Percentiles rank a stretch among this genome's conserved stretches.
Evolutionary conservation across 1,140 invertebrate genomes (phyloP).

Genomic region (Rhyzopertha dominica): DNA sequence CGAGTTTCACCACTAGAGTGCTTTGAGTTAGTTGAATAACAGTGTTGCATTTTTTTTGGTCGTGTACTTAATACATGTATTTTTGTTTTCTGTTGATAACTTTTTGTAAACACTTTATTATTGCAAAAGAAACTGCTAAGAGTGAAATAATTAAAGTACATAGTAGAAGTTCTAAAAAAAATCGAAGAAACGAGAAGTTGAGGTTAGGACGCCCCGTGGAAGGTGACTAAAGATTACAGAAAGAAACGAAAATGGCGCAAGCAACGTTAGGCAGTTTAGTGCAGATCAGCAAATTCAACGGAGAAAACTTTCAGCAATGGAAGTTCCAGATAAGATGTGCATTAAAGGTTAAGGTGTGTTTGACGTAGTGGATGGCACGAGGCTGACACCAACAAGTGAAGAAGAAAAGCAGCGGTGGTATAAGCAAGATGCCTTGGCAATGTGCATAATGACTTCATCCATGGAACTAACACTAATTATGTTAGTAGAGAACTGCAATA

Average conservation of each 20-base stretch:
- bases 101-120: too few relatives aligned
- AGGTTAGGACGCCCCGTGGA: neutral
- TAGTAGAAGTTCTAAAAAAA: too few relatives aligned
- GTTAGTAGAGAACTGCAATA: constrained; percentile 38
- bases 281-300: constrained; percentile 33
- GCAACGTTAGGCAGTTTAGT: neutral
- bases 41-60: too few relatives aligned
- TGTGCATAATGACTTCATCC: constrained; percentile 37
- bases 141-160: too few relatives aligned
- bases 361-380: constrained; percentile 23
- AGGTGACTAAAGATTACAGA: neutral
- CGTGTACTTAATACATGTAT: too few relatives aligned
- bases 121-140: too few relatives aligned
- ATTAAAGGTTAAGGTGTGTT: constrained; percentile 31
- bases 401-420: constrained; percentile 21
- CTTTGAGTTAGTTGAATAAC: too few relatives aligned
- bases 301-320: constrained; percentile 37
- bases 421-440: constrained; percentile 36
- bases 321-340: constrained; percentile 40
- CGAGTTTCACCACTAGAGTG: too few relatives aligned
- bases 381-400: constrained; percentile 6
- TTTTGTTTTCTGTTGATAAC: too few relatives aligned
- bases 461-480: constrained; percentile 39
- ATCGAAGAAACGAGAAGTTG: too few relatives aligned
- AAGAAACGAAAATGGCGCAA: constrained; percentile 5